phyloP scores from a whole-genome alignment of 2,113 vertebrate species.

The Callaeas wilsoni region DNA sequence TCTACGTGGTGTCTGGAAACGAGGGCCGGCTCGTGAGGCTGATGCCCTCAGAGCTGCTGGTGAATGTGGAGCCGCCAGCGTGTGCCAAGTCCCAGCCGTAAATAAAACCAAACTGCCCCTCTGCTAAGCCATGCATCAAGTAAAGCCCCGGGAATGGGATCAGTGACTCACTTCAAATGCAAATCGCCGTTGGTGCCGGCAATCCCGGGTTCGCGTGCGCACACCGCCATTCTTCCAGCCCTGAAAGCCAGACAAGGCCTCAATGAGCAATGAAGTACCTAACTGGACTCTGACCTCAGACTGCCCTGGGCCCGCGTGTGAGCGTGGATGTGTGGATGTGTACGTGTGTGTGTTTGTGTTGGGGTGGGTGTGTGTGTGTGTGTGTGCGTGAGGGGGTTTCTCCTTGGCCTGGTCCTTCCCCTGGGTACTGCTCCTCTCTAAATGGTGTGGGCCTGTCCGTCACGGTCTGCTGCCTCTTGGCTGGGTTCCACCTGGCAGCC shows the following conservation, averaged over 20 bases:
- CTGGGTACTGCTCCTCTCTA: background rate
- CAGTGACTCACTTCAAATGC: background rate
- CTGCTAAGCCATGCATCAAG: background rate
- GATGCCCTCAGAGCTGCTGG: background rate
- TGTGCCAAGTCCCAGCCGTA: background rate
- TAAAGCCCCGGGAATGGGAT: conserved; percentile 9
- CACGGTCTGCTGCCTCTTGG: conserved; percentile 32
- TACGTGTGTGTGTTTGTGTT: accelerated
- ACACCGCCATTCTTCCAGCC: background rate
- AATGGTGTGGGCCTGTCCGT: background rate
- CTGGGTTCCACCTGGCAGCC: background rate
- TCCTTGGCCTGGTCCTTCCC: background rate
- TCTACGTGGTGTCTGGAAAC: background rate
- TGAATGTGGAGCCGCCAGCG: accelerated
- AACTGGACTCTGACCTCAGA: background rate
- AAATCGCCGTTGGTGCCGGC: background rate
- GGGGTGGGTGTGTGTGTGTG: background rate
- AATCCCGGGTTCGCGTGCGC: accelerated
- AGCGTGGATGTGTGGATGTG: background rate
- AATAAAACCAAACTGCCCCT: background rate
- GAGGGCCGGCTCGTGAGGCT: accelerated
- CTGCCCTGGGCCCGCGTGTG: accelerated
- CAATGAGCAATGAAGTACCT: background rate
- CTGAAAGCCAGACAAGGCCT: background rate
- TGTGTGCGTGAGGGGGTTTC: background rate